phyloP scores from a whole-genome alignment of 2,797 vertebrate genomes.

The Darevskia nairensis region DNA sequence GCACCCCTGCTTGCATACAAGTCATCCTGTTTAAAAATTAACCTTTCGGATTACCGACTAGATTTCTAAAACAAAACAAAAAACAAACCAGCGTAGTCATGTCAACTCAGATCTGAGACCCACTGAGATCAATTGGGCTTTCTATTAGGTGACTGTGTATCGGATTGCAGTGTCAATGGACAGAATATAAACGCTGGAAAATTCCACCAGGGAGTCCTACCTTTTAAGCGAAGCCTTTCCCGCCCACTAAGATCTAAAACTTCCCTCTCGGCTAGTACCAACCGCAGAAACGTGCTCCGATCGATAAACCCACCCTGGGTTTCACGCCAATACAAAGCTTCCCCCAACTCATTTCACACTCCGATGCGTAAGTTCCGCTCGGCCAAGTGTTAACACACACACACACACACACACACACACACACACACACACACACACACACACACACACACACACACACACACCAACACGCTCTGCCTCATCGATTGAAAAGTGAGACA shows the following conservation, averaged over 20 bases:
- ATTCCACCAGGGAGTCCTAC: background rate
- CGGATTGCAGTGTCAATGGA: background rate
- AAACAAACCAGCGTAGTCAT: too few relatives aligned
- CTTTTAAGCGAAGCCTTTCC: background rate
- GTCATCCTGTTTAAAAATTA: too few relatives aligned
- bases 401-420: too few relatives aligned
- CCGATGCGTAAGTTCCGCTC: conserved; percentile 30
- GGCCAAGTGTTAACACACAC: conserved; percentile 60
- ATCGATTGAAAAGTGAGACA: background rate
- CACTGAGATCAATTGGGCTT: too few relatives aligned
- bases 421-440: conserved; percentile 4
- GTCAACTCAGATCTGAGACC: too few relatives aligned
- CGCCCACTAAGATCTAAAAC: conserved; percentile 9
- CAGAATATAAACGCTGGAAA: background rate
- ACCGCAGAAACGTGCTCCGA: background rate
- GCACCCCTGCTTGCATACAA: too few relatives aligned
- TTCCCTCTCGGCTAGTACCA: background rate
- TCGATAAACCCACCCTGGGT: background rate
- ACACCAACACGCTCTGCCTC: background rate
- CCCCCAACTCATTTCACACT: conserved; percentile 27
- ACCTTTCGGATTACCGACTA: background rate
- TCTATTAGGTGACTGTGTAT: too few relatives aligned
- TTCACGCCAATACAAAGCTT: conserved; percentile 31
- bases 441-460: conserved; percentile 1
- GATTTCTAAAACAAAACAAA: background rate